Percentiles rank a stretch among this genome's conserved stretches.
Evolutionary conservation across 2,113 vertebrate genomes (phyloP).

Genomic region (Macrotis lagotis): DNA sequence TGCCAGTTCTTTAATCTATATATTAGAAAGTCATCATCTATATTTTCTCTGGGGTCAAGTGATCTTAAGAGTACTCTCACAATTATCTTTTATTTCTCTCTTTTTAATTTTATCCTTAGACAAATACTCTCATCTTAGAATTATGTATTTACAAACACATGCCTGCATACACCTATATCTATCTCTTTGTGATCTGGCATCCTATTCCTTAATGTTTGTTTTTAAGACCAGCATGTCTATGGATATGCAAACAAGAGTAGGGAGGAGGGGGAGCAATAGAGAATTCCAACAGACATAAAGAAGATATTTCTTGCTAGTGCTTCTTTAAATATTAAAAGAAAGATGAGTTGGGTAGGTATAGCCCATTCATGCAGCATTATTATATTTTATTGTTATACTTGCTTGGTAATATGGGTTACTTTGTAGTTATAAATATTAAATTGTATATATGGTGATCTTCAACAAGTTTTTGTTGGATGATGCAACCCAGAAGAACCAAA

Average conservation of each 20-base stretch:
- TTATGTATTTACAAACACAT: not conserved
- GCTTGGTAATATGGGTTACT: no score
- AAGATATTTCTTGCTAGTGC: not conserved
- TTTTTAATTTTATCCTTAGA: not conserved
- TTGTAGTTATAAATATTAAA: no score
- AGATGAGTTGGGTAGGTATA: not conserved
- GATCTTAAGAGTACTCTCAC: not conserved
- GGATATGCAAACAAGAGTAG: not conserved
- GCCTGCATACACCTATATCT: not conserved
- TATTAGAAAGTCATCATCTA: not conserved
- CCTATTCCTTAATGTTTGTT: not conserved
- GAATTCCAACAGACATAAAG: not conserved
- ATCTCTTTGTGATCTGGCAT: not conserved
- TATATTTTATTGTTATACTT: no score
- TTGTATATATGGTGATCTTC: no score
- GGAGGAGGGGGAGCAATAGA: not conserved
- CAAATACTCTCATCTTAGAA: not conserved
- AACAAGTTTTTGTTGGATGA: no score
- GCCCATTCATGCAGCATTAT: no score
- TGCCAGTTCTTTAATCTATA: not conserved
- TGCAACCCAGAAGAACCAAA: no score
- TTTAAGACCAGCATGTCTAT: not conserved
- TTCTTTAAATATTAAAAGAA: not conserved
- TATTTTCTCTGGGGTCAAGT: not conserved
- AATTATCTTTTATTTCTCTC: not conserved